phyloP scores from a whole-genome alignment of 2,888 invertebrate genomes.

The Oscheius sp. region DNA sequence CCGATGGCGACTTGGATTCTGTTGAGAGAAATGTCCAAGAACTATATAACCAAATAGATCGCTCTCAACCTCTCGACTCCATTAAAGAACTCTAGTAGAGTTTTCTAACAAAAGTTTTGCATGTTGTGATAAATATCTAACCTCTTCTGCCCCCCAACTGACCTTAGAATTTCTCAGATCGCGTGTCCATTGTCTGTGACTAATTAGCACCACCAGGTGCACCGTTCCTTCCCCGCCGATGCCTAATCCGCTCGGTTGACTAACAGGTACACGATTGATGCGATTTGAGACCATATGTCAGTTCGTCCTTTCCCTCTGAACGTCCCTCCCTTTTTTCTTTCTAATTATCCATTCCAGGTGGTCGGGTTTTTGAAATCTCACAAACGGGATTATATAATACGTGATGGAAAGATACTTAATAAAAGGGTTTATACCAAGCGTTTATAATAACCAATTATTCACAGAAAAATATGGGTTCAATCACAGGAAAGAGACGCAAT shows the following conservation, averaged over 20 bases:
- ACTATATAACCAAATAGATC: constrained; percentile 34
- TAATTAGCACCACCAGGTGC: constrained; percentile 28
- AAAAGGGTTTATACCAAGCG: background rate
- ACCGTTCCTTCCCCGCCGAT: background rate
- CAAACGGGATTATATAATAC: background rate
- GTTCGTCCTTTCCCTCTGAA: background rate
- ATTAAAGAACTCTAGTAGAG: constrained; percentile 27
- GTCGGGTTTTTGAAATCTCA: constrained; percentile 9
- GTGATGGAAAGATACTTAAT: background rate
- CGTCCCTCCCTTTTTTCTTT: background rate
- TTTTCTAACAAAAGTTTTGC: background rate
- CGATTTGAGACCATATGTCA: constrained; percentile 23
- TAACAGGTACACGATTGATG: constrained; percentile 31
- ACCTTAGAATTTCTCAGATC: constrained; percentile 4
- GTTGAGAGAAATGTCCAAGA: constrained; percentile 37
- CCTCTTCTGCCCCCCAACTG: background rate
- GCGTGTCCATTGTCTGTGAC: constrained; percentile 18
- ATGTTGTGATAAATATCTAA: background rate
- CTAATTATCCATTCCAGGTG: constrained; percentile 17
- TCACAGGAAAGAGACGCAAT: constrained; percentile 21
- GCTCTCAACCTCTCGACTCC: constrained; percentile 28
- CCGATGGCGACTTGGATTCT: constrained; percentile 40
- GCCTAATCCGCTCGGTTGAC: constrained; percentile 27
- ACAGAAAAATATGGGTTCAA: constrained; percentile 11
- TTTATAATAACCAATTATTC: constrained; percentile 1